Evolutionary conservation across 2,888 invertebrate genomes (phyloP).

Genomic region (Calliopum simillimum): DNA sequence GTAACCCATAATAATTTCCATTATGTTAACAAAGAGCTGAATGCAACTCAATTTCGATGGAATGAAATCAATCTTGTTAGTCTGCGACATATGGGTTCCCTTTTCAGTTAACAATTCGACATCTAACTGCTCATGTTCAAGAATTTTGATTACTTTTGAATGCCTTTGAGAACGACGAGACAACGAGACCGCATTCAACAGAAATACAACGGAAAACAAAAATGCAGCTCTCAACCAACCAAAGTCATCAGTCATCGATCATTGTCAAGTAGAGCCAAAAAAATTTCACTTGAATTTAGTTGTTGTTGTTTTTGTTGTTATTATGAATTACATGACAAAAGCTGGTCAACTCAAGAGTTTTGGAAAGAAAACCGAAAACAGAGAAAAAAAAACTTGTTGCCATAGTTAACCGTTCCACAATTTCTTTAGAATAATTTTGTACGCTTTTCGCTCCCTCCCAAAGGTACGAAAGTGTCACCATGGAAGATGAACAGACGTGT

Average conservation of each 20-base stretch:
- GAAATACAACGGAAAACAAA: too few species aligned
- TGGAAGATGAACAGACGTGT: neutral
- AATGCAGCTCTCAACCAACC: too few species aligned
- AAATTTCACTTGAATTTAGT: constrained; percentile 20
- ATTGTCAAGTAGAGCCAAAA: constrained; percentile 15
- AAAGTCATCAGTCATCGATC: constrained; percentile 22
- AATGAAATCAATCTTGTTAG: constrained; percentile 8
- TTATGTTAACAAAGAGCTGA: neutral
- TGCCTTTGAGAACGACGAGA: neutral
- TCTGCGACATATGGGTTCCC: neutral
- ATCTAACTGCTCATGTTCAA: neutral
- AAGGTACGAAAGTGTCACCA: constrained; percentile 8
- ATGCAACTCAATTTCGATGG: constrained; percentile 9
- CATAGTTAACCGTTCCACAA: constrained; percentile 7
- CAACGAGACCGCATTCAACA: neutral
- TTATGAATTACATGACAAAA: constrained; percentile 12
- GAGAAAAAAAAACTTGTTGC: neutral
- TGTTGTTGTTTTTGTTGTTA: constrained; percentile 4
- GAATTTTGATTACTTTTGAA: neutral
- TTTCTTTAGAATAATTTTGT: constrained; percentile 17
- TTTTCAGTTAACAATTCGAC: too few species aligned
- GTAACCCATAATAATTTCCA: neutral
- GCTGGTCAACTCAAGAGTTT: constrained; percentile 2
- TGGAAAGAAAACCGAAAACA: neutral
- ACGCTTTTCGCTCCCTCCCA: neutral